These are phyloP conservation scores for Myotis lucifugus DNA, from an alignment of 2,113 vertebrate species.

Conservation along the genomic window DNA sequence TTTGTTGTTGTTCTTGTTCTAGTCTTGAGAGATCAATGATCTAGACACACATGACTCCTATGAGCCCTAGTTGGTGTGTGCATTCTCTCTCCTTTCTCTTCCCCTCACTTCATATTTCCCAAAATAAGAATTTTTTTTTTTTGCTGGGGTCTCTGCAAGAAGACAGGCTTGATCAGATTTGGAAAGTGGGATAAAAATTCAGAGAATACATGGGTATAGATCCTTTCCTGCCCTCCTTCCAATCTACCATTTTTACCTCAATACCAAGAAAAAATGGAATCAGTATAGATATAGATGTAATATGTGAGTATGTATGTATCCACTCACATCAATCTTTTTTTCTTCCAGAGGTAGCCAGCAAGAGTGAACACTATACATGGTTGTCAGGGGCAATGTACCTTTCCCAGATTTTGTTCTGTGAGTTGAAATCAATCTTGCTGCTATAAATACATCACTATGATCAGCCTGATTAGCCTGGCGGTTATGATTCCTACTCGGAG, in stretches of 20 bases:
- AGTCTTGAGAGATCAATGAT: not conserved
- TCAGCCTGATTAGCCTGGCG: not conserved
- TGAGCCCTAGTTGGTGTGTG: not conserved
- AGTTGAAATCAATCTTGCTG: not conserved
- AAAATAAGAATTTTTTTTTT: not conserved
- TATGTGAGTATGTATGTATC: rapidly evolving
- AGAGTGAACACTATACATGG: not conserved
- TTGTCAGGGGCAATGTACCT: not conserved
- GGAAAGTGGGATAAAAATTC: not conserved
- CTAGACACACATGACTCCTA: not conserved
- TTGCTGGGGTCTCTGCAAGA: not conserved
- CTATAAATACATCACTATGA: not conserved
- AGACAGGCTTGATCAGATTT: not conserved
- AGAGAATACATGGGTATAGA: not conserved
- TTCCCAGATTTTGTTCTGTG: not conserved
- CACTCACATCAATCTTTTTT: not conserved
- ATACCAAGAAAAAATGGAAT: not conserved
- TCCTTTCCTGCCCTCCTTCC: not conserved
- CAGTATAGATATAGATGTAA: not conserved
- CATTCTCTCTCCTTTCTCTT: not conserved
- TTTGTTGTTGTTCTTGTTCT: not conserved
- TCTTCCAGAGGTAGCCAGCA: not conserved
- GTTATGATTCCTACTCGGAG: not conserved
- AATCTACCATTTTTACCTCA: not conserved
- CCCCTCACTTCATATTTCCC: not conserved